phyloP scores from a whole-genome alignment of 2,113 vertebrate genomes.

The Rhea pennata region DNA sequence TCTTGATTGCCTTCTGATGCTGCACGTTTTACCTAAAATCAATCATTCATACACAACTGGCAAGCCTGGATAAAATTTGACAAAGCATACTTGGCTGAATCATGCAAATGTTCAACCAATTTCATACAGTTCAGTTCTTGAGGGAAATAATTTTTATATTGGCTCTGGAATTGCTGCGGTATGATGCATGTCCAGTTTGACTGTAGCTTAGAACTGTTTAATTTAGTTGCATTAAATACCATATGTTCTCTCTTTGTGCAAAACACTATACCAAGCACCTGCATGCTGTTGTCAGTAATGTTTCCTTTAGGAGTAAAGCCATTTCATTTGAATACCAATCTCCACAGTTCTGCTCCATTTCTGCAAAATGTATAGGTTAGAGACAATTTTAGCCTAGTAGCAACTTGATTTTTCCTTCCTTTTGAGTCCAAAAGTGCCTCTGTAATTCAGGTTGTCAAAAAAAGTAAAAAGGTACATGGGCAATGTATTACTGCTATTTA shows the following conservation, averaged over 20 bases:
- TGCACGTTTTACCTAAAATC: not conserved
- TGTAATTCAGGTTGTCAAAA: not conserved
- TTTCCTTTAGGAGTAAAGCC: constrained; percentile 3
- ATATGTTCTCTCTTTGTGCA: not conserved
- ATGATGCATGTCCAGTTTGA: not conserved
- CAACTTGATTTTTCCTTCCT: not conserved
- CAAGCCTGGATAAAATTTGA: not conserved
- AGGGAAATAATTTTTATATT: not conserved
- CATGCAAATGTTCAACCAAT: not conserved
- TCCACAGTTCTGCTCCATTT: not conserved
- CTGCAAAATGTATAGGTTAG: not conserved
- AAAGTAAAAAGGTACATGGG: not conserved
- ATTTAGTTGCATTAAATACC: not conserved
- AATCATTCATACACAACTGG: not conserved
- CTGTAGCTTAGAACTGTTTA: not conserved
- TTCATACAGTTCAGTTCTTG: not conserved
- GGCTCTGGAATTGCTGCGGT: not conserved
- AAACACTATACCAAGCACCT: not conserved
- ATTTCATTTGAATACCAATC: not conserved
- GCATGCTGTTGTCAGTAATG: not conserved
- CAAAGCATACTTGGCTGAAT: not conserved
- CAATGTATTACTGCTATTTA: not conserved
- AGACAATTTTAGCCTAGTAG: not conserved
- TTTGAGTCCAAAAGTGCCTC: not conserved
- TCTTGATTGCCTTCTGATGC: not conserved